These are phyloP conservation scores for Tupiocoris notatus DNA, from an alignment of 2,888 invertebrate genomes.

Conservation along the genomic window DNA sequence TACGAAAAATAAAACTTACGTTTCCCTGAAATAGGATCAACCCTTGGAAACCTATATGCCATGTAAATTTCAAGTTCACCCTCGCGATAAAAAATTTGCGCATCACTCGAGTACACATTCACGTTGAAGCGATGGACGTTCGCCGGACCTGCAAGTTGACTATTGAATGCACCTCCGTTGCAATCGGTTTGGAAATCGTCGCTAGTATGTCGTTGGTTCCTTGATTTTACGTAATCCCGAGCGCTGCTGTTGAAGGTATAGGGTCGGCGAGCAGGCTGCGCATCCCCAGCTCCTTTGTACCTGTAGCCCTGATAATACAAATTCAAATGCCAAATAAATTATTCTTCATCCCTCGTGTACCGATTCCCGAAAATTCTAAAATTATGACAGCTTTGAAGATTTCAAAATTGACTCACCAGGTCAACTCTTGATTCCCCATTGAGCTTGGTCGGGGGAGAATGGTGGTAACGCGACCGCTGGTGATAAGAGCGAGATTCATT, in stretches of 20 bases:
- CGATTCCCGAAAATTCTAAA: too few species aligned
- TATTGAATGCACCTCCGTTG: neutral
- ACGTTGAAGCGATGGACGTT: constrained; percentile 32
- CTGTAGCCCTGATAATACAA: neutral
- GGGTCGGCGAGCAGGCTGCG: neutral
- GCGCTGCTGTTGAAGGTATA: neutral
- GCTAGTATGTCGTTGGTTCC: neutral
- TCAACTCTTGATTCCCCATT: neutral
- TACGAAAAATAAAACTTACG: constrained; percentile 9
- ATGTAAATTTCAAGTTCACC: constrained; percentile 32
- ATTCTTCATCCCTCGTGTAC: too few species aligned
- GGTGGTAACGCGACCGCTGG: neutral
- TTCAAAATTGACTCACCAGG: neutral
- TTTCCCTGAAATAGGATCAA: constrained; percentile 30
- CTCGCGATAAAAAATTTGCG: constrained; percentile 29
- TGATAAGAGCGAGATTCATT: neutral
- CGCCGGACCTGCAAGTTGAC: neutral
- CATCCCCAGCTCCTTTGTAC: neutral
- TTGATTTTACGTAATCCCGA: neutral
- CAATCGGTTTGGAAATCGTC: neutral
- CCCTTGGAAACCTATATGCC: constrained; percentile 25
- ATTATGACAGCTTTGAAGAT: too few species aligned
- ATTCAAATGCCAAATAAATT: too few species aligned
- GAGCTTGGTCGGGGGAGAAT: constrained; percentile 21
- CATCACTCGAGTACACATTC: constrained; percentile 36